phyloP scores from a whole-genome alignment of 2,113 vertebrate genomes.

The Prietella phreatophila region DNA sequence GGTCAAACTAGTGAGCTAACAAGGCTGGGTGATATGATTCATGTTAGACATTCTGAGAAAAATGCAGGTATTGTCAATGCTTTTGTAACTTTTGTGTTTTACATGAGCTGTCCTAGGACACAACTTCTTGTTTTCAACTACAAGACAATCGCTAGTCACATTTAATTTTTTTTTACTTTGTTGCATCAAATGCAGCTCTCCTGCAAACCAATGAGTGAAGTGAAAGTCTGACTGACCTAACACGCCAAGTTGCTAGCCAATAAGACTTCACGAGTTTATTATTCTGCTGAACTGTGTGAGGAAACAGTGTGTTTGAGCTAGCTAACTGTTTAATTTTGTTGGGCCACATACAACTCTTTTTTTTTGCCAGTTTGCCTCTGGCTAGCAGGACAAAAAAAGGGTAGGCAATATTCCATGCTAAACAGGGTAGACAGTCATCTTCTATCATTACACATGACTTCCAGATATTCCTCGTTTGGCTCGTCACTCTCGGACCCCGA shows the following conservation, averaged over 20 bases:
- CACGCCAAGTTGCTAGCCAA: not conserved
- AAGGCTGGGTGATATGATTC: no score
- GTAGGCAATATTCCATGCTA: not conserved
- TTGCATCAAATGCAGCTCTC: not conserved
- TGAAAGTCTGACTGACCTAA: not conserved
- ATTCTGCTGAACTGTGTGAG: not conserved
- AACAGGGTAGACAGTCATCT: not conserved
- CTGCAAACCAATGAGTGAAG: not conserved
- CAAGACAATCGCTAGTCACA: not conserved
- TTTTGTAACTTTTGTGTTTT: no score
- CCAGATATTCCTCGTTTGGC: no score
- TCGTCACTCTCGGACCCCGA: no score
- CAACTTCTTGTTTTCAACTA: not conserved
- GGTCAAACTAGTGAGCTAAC: not conserved
- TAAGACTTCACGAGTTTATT: not conserved
- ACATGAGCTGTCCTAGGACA: no score
- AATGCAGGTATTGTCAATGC: not conserved
- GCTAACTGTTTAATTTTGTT: not conserved
- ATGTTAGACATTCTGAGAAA: not conserved
- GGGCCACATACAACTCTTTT: not conserved
- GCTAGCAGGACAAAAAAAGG: not conserved
- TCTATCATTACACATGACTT: not conserved
- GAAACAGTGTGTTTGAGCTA: not conserved
- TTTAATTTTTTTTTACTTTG: not conserved
- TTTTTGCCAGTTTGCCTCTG: no score